A percentile compares a stretch with the other conserved stretches of the same genome.
phyloP scores from a whole-genome alignment of 2,797 vertebrate genomes.

The Lepilemur ruficaudatus region DNA sequence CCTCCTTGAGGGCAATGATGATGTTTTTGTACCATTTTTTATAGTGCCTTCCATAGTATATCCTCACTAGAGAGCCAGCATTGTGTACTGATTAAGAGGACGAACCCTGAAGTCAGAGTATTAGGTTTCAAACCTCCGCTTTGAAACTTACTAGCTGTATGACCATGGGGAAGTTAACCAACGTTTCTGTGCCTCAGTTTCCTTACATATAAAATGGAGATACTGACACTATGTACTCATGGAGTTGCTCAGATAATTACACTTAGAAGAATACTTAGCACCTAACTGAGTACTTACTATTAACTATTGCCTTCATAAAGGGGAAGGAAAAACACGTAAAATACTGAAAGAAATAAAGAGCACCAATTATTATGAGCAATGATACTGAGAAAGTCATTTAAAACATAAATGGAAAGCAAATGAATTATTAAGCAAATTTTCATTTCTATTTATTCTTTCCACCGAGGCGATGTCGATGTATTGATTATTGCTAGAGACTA shows the following conservation, averaged over 20 bases:
- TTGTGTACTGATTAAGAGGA: constrained; percentile 1
- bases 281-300: not conserved
- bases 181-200: not conserved
- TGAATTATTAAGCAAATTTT: constrained; percentile 23
- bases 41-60: not conserved
- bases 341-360: not conserved
- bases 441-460: not conserved
- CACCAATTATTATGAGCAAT: not conserved
- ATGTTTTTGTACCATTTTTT: constrained; percentile 8
- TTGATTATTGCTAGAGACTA: constrained; percentile 21
- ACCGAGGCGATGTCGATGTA: not conserved
- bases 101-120: not conserved
- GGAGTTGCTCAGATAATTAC: constrained; percentile 3
- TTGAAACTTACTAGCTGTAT: not conserved
- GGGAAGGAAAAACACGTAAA: not conserved
- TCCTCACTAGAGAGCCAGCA: not conserved
- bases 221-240: not conserved
- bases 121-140: not conserved
- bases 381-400: not conserved
- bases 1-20: not conserved
- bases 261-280: constrained; percentile 13
- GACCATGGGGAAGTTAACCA: not conserved
- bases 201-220: not conserved
- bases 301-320: not conserved
- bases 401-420: constrained; percentile 38